phyloP scores from a whole-genome alignment of 2,888 invertebrate genomes.

The Galerucella pusilla region DNA sequence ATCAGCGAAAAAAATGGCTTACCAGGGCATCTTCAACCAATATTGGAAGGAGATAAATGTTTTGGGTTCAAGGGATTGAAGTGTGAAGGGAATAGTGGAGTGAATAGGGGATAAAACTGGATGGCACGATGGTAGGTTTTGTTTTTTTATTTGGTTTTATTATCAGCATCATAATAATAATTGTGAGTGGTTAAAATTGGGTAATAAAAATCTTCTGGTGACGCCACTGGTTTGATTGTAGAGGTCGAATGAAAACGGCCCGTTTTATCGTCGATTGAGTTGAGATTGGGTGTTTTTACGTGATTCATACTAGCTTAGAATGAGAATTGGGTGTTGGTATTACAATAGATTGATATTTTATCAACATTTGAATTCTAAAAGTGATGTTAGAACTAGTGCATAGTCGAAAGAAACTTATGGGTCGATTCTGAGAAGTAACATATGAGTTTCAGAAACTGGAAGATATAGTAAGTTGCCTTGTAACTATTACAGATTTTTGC shows the following conservation, averaged over 20 bases:
- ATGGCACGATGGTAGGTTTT: too few species aligned
- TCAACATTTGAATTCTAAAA: not conserved
- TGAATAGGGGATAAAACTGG: too few species aligned
- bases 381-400: not conserved
- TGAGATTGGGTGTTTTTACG: conserved; percentile 21
- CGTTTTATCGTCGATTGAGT: conserved; percentile 15
- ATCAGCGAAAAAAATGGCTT: too few species aligned
- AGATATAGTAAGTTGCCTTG: too few species aligned
- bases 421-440: too few species aligned
- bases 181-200: not conserved
- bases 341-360: conserved; percentile 14
- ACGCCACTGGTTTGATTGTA: conserved; percentile 2
- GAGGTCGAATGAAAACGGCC: not conserved
- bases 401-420: not conserved
- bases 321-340: conserved; percentile 5
- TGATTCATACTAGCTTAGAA: conserved; percentile 22
- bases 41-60: too few species aligned
- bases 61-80: too few species aligned
- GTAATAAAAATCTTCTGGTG: not conserved
- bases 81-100: too few species aligned
- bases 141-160: too few species aligned
- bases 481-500: too few species aligned
- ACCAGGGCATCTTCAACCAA: too few species aligned
- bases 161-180: not conserved
- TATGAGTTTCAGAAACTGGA: too few species aligned